These are phyloP conservation scores for Triplophysa bombifrons DNA, from an alignment of 2,797 vertebrate genomes.

Conservation along the genomic window DNA sequence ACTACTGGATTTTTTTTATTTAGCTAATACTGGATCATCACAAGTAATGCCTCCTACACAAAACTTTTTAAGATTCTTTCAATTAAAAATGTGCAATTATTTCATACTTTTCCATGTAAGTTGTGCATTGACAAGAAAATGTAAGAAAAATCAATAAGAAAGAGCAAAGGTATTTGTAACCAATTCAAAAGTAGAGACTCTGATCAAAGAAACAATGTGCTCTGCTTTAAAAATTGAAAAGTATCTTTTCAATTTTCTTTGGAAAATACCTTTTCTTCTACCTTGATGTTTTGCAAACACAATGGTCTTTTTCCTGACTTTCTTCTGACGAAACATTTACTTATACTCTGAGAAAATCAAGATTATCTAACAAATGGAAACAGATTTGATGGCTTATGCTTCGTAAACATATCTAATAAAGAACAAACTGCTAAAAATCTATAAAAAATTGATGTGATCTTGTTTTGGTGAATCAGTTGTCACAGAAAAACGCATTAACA, in stretches of 20 bases:
- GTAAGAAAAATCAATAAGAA: not conserved
- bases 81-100: too few species aligned
- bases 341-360: constrained; percentile 20
- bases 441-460: too few species aligned
- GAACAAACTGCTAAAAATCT: too few species aligned
- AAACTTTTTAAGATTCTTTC: too few species aligned
- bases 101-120: not conserved
- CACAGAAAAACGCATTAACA: too few species aligned
- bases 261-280: too few species aligned
- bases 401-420: too few species aligned
- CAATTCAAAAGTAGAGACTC: not conserved
- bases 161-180: not conserved
- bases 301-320: not conserved
- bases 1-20: not conserved
- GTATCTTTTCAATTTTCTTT: not conserved
- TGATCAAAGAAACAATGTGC: not conserved
- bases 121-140: too few species aligned
- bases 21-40: not conserved
- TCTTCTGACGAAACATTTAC: not conserved
- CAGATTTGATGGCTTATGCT: too few species aligned
- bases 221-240: not conserved
- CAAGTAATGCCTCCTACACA: not conserved
- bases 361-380: not conserved
- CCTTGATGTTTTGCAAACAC: not conserved
- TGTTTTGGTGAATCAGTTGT: too few species aligned